A percentile compares a stretch with the other conserved stretches of the same genome.
Evolutionary conservation across 2,797 vertebrate species (phyloP).

Genomic region (Cyprinodon diabolis): DNA sequence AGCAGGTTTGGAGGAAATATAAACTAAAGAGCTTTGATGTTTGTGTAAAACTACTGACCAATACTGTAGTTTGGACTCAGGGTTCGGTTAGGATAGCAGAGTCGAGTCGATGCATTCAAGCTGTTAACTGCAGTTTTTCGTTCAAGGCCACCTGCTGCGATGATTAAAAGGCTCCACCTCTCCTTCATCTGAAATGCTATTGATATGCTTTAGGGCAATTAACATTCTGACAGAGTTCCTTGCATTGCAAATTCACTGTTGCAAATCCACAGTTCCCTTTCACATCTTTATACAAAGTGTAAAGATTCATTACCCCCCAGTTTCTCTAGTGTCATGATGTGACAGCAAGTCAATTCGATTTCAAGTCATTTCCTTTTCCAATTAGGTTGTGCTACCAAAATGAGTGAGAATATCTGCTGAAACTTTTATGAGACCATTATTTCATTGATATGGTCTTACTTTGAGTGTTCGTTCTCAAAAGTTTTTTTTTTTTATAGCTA

Average conservation of each 20-base stretch:
- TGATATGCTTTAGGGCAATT: conserved; percentile 1
- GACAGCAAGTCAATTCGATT: background rate
- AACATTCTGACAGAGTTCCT: background rate
- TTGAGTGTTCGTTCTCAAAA: background rate
- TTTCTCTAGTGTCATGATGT: background rate
- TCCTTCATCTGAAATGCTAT: background rate
- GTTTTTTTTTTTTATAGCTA: background rate
- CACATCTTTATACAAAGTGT: background rate
- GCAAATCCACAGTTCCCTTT: background rate
- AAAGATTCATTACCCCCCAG: background rate
- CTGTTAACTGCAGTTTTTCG: background rate
- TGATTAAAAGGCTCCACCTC: background rate
- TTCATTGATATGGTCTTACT: background rate
- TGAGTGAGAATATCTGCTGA: background rate
- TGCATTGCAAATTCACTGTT: background rate
- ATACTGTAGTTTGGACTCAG: background rate
- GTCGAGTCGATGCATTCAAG: background rate
- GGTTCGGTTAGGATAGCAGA: background rate
- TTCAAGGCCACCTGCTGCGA: background rate
- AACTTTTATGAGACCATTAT: too few species aligned
- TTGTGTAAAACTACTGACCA: background rate
- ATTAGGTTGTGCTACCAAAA: background rate
- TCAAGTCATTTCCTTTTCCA: background rate
- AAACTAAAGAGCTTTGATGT: background rate
- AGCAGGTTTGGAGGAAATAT: background rate